These are phyloP conservation scores for Leptinotarsa juncta DNA, from an alignment of 2,888 invertebrate genomes.

Conservation along the genomic window DNA sequence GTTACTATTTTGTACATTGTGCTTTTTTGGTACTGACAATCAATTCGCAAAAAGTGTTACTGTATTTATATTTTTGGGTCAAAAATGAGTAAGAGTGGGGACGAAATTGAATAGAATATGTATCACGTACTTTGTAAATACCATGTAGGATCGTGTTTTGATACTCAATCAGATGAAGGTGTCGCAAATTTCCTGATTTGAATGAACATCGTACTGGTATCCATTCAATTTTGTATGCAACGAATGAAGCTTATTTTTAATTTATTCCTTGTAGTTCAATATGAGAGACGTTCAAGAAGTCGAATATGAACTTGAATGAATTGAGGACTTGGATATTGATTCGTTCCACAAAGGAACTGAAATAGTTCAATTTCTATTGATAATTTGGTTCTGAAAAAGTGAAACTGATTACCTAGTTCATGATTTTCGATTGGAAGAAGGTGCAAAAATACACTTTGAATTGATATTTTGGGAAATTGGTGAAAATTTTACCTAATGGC, in stretches of 20 bases:
- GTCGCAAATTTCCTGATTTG: slow-evolving; percentile 14
- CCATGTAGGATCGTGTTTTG: slow-evolving; percentile 58
- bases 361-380: no score
- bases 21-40: slow-evolving; percentile 23
- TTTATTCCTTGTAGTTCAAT: not conserved
- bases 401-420: no score
- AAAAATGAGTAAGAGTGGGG: slow-evolving; percentile 23
- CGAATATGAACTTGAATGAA: not conserved
- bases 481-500: no score
- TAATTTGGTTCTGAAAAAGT: no score
- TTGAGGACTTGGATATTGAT: not conserved
- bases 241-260: not conserved
- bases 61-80: slow-evolving; percentile 42
- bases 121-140: slow-evolving; percentile 59
- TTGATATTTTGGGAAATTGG: no score
- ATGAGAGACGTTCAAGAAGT: not conserved
- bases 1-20: slow-evolving; percentile 45
- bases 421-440: no score
- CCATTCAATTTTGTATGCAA: slow-evolving; percentile 2
- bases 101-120: slow-evolving; percentile 49
- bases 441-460: no score
- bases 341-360: no score
- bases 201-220: not conserved
- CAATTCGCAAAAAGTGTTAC: slow-evolving; percentile 34
- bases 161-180: slow-evolving; percentile 39